Base-by-base conservation (phyloP, 2,888 invertebrate species). In the Laspeyria flexula region DNA sequence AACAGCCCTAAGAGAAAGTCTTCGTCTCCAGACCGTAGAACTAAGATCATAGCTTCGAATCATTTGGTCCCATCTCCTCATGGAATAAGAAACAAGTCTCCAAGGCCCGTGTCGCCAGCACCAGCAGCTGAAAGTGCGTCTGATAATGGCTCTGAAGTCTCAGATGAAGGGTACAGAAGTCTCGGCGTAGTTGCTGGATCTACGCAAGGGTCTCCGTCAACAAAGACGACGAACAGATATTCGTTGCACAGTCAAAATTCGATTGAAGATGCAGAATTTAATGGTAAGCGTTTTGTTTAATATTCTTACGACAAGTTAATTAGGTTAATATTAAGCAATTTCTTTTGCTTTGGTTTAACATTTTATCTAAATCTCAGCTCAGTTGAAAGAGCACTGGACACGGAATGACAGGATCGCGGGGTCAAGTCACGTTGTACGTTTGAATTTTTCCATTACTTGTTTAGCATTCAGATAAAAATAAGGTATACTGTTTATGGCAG, bases 101-200 rank as follows among this genome's bases (percentile, higher is more conserved):
- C 91, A 0, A 77, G 90, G 38, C 88, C 90, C 0, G 83, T 93
- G 9, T 94, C 94, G 44, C 94, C 95, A 10, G 94, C 94, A 0
- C 88, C 90, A 1, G 86, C 86, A 0, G 80, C 92, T 15, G 94
- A 94, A 69, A 94, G 95, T 57, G 94, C 95, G 6, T 95, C 96
- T 44, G 96, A 96, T 79, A 96, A 96, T 66, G 96, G 96, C 7
- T 96, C 96, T 49, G 96, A 97, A 80, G 96, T 96, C 16, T 96
- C 96, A 18, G 97, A 97, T 81, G 97, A 97, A 75, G 97, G 97
- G 0, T 97, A 97, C 82, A 94, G 96, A 72, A 96, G 96, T 76
- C 85, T 96, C 72, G 96, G 96, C 0, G 93, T 96, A 38, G 94
- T 93, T 16, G 90, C 91, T 0, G 89, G 89, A 1, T 93, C 92